Conservation (phyloP, 1,140 invertebrate species). For the Orchesella cincta region DNA sequence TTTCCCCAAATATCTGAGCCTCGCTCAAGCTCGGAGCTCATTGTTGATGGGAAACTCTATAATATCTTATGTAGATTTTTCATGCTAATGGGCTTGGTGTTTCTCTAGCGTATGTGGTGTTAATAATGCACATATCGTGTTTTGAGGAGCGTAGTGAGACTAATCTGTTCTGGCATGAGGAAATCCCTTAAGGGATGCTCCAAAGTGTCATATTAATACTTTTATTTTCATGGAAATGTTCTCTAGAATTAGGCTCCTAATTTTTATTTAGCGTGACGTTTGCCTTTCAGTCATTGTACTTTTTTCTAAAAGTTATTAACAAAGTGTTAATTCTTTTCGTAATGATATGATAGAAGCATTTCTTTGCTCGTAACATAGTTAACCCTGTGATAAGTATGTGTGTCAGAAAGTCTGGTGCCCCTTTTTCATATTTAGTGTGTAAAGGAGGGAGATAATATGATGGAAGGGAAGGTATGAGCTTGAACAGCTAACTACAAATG, state of each 20-base stretch:
- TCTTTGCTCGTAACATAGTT: background rate
- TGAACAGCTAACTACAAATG: background rate
- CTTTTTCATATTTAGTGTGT: background rate
- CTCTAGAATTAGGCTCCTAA: constrained; percentile 3
- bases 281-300: background rate
- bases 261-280: constrained; percentile 18
- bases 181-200: constrained; percentile 12
- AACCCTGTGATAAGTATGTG: background rate
- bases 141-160: background rate
- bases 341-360: constrained; percentile 20
- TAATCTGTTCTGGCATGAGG: background rate
- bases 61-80: background rate
- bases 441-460: constrained; percentile 14
- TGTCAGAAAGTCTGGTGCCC: background rate
- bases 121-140: background rate
- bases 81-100: background rate
- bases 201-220: constrained; percentile 10
- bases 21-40: no score
- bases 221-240: background rate
- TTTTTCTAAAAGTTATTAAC: constrained; percentile 13
- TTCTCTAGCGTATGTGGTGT: background rate
- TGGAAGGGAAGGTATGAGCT: constrained; percentile 35
- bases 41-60: background rate
- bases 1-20: background rate
- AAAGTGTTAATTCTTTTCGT: constrained; percentile 21